phyloP scores from a whole-genome alignment of 2,113 vertebrate species.

The Bettongia penicillata region DNA sequence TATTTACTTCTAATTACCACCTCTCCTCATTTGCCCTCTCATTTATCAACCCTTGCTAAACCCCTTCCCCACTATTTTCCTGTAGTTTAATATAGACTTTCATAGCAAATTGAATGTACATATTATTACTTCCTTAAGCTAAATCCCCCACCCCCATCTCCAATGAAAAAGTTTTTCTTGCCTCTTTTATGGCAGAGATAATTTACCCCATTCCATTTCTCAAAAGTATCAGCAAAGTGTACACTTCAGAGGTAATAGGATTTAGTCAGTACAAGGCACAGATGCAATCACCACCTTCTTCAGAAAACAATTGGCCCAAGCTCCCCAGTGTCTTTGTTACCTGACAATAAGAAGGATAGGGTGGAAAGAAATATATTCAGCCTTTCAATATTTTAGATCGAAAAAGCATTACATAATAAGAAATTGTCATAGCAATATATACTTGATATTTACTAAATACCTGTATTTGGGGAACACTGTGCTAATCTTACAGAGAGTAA shows the following conservation, averaged over 20 bases:
- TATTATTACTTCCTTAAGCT: too few species aligned
- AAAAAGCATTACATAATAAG: background rate
- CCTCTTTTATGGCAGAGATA: too few species aligned
- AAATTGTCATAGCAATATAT: background rate
- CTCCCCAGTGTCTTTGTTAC: background rate
- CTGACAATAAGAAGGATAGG: background rate
- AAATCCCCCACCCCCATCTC: too few species aligned
- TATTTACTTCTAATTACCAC: too few species aligned
- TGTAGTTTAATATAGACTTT: too few species aligned
- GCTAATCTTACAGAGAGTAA: background rate
- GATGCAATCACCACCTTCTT: background rate
- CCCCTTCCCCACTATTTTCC: too few species aligned
- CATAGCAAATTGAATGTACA: too few species aligned
- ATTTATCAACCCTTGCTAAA: too few species aligned
- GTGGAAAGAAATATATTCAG: background rate
- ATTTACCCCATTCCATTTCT: too few species aligned
- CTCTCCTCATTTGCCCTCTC: too few species aligned
- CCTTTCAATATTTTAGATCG: background rate
- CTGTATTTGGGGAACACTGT: background rate
- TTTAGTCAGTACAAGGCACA: background rate
- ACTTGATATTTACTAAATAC: background rate
- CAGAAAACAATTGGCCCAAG: background rate
- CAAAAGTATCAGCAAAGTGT: conserved; percentile 32
- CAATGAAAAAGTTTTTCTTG: too few species aligned
- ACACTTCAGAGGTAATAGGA: background rate